Evolutionary conservation across 2,797 vertebrate genomes (phyloP), one percentile per base, ranked within the genome.

Genomic region (Remorina albescens): DNA sequence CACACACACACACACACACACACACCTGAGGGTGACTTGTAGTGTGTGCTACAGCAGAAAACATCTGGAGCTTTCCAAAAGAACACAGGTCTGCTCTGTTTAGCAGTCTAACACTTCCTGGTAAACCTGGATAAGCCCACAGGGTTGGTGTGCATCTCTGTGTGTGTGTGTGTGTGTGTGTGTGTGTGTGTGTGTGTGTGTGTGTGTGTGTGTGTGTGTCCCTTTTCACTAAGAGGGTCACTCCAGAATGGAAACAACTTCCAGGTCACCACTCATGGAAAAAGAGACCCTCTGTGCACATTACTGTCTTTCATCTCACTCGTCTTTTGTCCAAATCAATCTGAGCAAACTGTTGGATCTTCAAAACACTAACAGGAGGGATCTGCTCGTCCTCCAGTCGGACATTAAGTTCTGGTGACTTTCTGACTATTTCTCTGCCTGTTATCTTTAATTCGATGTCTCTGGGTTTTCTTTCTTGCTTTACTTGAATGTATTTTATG

Each of bases 191-290:
- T 39, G 6, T 66, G 47, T 44, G 67, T 54, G 67, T 50, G 55
- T 65, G 67, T 68, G 73, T 68, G 56, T 41, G 55, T 54, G 63
- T 78, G 37, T 64, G 65, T 74, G 61, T 58, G 50, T 62, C 3
- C 6, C 3, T 61, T 5, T 41, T 74, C 60, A 82, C 57, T 78
- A 68, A 69, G 68, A 61, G 60, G 23, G 46, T 84, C 44, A 2
- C 44, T 75, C 69, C 51, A 55, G 55, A 34, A 56, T 15, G 37
- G 69, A 76, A 50, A 21, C n/a, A 75, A 72, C 77, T 81, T 87
- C 78, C 83, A 87, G 78, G 76, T 78, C 74, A 64, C 65, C 65
- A 70, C 79, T 81, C 82, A 84, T 73, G 67, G 65, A 81, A 67
- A 86, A 64, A 79, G 16, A 85, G 57, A 67, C 71, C n/a, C 59